Evolutionary conservation across 2,797 vertebrate species (phyloP).

Genomic region (Dicrostonyx torquatus): DNA sequence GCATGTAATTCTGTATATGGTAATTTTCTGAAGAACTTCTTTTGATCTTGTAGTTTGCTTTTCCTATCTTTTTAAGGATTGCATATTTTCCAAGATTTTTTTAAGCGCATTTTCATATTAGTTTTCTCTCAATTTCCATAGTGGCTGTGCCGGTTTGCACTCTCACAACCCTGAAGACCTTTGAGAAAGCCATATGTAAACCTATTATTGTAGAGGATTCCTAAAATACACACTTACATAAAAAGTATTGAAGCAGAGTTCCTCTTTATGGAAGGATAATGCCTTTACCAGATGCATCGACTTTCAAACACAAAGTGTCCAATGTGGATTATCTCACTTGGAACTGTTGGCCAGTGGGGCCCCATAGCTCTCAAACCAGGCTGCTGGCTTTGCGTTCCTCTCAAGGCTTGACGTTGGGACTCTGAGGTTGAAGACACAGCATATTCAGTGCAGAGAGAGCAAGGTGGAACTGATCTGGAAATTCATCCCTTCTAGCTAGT

Average conservation of each 20-base stretch:
- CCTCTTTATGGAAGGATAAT: neutral
- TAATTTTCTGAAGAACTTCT: constrained; percentile 40
- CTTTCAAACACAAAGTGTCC: neutral
- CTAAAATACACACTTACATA: neutral
- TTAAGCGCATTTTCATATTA: neutral
- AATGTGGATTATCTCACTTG: neutral
- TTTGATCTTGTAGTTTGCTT: constrained; percentile 44
- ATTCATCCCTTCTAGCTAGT: neutral
- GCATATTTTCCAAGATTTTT: constrained; percentile 33
- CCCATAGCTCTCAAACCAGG: neutral
- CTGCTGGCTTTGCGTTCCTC: neutral
- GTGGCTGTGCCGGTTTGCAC: neutral
- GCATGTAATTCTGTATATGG: neutral
- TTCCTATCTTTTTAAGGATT: constrained; percentile 4
- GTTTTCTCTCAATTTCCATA: neutral
- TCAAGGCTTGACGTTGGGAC: neutral
- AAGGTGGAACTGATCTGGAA: neutral
- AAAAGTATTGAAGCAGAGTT: neutral
- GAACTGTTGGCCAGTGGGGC: neutral
- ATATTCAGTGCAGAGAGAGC: neutral
- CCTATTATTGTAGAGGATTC: neutral
- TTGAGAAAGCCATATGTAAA: neutral
- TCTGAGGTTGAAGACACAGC: neutral
- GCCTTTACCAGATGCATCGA: neutral
- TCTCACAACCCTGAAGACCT: neutral